Evolutionary conservation across 1,140 invertebrate genomes (phyloP).

Genomic region (Dreissena rostriformis): DNA sequence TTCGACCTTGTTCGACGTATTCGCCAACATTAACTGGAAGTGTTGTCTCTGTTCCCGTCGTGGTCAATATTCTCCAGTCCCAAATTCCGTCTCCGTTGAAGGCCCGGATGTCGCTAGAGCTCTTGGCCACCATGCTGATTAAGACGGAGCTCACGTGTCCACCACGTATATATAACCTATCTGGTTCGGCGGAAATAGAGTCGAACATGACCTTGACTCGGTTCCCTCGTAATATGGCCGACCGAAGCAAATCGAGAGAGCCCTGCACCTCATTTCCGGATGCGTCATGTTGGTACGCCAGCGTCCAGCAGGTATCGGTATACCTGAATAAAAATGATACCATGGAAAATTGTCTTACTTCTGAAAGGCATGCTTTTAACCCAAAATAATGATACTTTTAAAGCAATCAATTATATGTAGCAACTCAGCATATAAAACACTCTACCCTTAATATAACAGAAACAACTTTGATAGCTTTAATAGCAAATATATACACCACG

Average conservation of each 20-base stretch:
- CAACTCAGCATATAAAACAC: neutral
- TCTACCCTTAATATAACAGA: neutral
- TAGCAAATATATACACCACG: neutral
- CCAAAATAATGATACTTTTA: no score
- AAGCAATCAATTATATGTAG: no score
- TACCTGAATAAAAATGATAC: neutral
- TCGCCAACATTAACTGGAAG: neutral
- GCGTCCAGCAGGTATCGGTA: constrained; percentile 13
- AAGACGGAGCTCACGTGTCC: constrained; percentile 16
- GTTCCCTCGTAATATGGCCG: constrained; percentile 5
- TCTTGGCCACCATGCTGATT: neutral
- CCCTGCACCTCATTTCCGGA: constrained; percentile 7
- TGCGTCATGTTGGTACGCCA: constrained; percentile 31
- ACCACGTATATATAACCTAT: neutral
- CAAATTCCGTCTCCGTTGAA: neutral
- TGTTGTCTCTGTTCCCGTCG: constrained; percentile 16
- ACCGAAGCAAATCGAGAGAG: neutral
- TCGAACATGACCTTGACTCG: constrained; percentile 3
- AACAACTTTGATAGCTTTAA: no score
- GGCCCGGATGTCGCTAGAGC: neutral
- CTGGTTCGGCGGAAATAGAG: neutral
- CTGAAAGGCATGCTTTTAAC: no score
- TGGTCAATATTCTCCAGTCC: constrained; percentile 10
- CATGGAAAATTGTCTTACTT: no score
- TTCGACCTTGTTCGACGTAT: neutral